phyloP scores from a whole-genome alignment of 2,113 vertebrate species.

The Crotalus viridis region DNA sequence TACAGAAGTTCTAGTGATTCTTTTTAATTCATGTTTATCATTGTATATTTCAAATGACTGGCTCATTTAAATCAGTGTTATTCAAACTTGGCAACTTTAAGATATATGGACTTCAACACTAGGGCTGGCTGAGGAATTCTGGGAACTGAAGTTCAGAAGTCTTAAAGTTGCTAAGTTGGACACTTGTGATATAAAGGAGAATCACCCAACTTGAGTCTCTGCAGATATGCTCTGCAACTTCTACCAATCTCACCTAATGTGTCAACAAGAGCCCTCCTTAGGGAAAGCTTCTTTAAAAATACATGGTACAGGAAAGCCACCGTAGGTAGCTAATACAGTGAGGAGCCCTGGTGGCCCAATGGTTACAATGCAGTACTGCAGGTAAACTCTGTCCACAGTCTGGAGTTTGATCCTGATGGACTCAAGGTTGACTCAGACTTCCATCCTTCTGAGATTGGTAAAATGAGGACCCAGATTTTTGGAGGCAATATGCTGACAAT shows the following conservation, averaged over 20 bases:
- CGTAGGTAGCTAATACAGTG: neutral
- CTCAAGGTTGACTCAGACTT: neutral
- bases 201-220: neutral
- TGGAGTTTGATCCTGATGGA: neutral
- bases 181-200: neutral
- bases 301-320: neutral
- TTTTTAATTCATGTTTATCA: neutral
- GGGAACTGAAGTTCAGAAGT: neutral
- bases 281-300: neutral
- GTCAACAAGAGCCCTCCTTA: neutral
- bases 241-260: neutral
- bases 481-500: neutral
- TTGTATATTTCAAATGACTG: neutral
- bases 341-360: neutral
- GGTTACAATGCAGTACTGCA: neutral
- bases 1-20: neutral
- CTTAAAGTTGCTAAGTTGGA: neutral
- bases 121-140: neutral
- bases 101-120: neutral
- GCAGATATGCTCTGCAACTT: neutral
- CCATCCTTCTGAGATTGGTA: neutral
- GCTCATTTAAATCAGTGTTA: neutral
- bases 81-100: neutral
- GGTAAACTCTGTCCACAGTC: neutral
- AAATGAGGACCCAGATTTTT: neutral